Percentiles rank a stretch among this genome's conserved stretches.
Evolutionary conservation across 2,797 vertebrate species (phyloP).

Genomic region (Microhierax caerulescens): DNA sequence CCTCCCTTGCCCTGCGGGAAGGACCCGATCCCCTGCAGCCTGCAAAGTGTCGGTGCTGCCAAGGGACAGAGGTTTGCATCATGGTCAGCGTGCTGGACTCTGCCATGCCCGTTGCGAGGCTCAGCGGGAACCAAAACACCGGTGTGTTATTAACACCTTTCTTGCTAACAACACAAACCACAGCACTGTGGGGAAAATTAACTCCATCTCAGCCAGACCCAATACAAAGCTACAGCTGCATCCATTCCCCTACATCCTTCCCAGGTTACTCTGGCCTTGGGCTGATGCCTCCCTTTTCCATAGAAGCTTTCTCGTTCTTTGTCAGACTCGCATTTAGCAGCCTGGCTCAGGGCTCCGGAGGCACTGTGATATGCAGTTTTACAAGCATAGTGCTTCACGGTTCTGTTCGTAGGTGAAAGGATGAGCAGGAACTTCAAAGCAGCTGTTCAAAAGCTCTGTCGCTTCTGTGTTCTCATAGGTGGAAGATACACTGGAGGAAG

Average conservation of each 20-base stretch:
- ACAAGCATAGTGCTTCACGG: background rate
- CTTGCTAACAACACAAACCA: background rate
- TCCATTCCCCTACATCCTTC: background rate
- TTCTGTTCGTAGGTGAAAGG: background rate
- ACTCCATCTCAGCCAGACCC: background rate
- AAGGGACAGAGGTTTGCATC: too few relatives aligned
- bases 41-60: too few relatives aligned
- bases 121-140: too few relatives aligned
- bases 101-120: too few relatives aligned
- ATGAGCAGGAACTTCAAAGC: background rate
- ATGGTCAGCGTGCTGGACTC: too few relatives aligned
- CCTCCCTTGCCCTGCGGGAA: too few relatives aligned
- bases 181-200: background rate
- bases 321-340: background rate
- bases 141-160: background rate
- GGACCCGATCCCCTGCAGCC: too few relatives aligned
- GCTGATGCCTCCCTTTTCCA: background rate
- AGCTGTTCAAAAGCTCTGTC: background rate
- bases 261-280: background rate
- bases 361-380: background rate
- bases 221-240: background rate
- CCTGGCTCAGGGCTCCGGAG: background rate
- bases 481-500: background rate
- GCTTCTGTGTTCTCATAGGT: background rate
- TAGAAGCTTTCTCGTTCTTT: background rate